phyloP scores from a whole-genome alignment of 2,113 vertebrate genomes.

The Erythrocebus patas region DNA sequence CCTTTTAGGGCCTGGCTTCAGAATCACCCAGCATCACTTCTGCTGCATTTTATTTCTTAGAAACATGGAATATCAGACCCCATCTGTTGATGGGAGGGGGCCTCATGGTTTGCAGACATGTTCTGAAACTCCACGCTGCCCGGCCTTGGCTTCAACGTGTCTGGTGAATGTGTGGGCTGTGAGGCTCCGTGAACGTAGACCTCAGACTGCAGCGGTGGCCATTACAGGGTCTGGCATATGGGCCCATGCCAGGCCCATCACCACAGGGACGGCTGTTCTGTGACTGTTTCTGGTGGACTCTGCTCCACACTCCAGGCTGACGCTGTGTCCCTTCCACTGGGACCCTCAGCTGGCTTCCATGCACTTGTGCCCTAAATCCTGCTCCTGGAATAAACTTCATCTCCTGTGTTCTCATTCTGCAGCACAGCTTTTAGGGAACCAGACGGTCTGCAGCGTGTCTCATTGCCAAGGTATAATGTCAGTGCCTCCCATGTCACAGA shows the following conservation, averaged over 20 bases:
- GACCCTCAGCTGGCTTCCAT: background rate
- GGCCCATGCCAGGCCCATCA: background rate
- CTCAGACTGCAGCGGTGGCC: background rate
- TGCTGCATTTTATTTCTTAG: background rate
- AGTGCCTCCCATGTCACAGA: background rate
- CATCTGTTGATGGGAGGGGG: background rate
- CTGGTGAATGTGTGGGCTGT: background rate
- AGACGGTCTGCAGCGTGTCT: fast-evolving
- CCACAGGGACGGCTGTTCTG: background rate
- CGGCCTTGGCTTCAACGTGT: fast-evolving
- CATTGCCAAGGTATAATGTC: background rate
- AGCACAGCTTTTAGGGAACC: background rate
- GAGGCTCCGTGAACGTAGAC: fast-evolving
- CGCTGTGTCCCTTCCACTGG: background rate
- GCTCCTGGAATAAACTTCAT: background rate
- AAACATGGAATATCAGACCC: background rate
- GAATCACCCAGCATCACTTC: background rate
- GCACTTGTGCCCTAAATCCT: background rate
- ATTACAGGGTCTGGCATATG: background rate
- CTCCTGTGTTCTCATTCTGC: background rate
- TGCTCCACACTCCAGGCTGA: background rate
- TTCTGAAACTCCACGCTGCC: background rate
- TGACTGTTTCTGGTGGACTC: background rate
- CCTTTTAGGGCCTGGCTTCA: background rate
- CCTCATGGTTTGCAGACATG: background rate